Percentiles rank a stretch among this genome's conserved stretches.
Conservation (phyloP, 2,888 invertebrate genomes). For the Reticulitermes lucifugus region DNA sequence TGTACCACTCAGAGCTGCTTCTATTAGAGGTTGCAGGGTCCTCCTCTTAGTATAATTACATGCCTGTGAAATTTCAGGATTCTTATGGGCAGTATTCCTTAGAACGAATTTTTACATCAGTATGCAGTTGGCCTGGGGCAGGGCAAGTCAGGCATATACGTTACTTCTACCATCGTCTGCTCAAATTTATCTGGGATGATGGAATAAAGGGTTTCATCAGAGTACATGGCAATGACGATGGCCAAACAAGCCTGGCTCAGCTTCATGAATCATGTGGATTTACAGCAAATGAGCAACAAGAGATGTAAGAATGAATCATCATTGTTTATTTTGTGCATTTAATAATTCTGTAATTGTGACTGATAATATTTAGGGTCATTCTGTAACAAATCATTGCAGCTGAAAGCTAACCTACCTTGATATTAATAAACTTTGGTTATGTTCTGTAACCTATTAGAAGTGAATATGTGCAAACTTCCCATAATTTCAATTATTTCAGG, state of each 20-base stretch:
- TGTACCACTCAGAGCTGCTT: not conserved
- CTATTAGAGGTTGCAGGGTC: too few species aligned
- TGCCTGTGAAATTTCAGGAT: conserved; percentile 49
- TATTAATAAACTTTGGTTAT: too few species aligned
- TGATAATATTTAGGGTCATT: too few species aligned
- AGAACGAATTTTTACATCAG: conserved; percentile 16
- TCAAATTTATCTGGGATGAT: conserved; percentile 59
- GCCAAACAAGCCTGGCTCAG: conserved; percentile 55
- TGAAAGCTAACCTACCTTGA: too few species aligned
- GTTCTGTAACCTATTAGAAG: too few species aligned
- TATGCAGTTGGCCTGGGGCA: conserved; percentile 9
- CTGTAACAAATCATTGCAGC: too few species aligned
- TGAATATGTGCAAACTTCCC: too few species aligned
- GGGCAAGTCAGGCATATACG: conserved; percentile 50
- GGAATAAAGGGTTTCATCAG: conserved; percentile 55
- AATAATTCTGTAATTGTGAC: too few species aligned
- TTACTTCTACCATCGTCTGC: conserved; percentile 57
- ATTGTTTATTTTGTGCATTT: too few species aligned
- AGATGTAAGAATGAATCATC: conserved; percentile 50
- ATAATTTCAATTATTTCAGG: too few species aligned
- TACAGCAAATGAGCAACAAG: conserved; percentile 53
- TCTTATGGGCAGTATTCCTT: conserved; percentile 43
- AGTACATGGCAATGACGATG: conserved; percentile 58
- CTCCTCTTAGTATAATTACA: not conserved
- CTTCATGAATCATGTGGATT: conserved; percentile 56